phyloP scores from a whole-genome alignment of 2,113 vertebrate species.

The Boleophthalmus pectinirostris region DNA sequence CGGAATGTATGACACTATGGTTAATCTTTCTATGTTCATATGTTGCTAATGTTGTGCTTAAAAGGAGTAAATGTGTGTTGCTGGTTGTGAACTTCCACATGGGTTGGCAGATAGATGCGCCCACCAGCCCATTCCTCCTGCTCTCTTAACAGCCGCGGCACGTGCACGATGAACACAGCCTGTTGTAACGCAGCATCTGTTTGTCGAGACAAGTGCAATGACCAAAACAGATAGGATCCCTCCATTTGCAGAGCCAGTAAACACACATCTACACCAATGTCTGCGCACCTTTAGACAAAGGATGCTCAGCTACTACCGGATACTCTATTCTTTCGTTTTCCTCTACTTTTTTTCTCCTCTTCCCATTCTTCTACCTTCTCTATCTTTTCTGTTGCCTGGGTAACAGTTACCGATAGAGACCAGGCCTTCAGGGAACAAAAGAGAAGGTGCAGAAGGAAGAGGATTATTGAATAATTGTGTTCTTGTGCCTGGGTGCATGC shows the following conservation, averaged over 20 bases:
- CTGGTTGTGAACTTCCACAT: neutral
- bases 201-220: slow-evolving; percentile 23
- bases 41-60: too few relatives aligned
- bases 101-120: slow-evolving; percentile 14
- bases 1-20: too few relatives aligned
- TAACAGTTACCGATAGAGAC: slow-evolving; percentile 76
- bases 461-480: slow-evolving; percentile 55
- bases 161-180: slow-evolving; percentile 33
- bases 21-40: too few relatives aligned
- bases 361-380: slow-evolving; percentile 56
- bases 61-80: too few relatives aligned
- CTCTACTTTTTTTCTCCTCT: slow-evolving; percentile 17
- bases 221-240: slow-evolving; percentile 35
- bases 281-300: slow-evolving; percentile 34
- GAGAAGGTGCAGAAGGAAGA: slow-evolving; percentile 49
- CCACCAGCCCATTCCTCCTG: neutral
- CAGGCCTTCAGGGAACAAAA: slow-evolving; percentile 57
- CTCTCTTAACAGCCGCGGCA: slow-evolving; percentile 15
- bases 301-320: slow-evolving; percentile 26
- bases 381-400: slow-evolving; percentile 72
- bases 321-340: slow-evolving; percentile 16
- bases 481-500: slow-evolving; percentile 9
- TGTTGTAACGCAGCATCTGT: slow-evolving; percentile 30
- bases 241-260: slow-evolving; percentile 12
- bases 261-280: slow-evolving; percentile 15